These are phyloP conservation scores for Lipotes vexillifer DNA, from an alignment of 2,113 vertebrate species.

Conservation along the genomic window DNA sequence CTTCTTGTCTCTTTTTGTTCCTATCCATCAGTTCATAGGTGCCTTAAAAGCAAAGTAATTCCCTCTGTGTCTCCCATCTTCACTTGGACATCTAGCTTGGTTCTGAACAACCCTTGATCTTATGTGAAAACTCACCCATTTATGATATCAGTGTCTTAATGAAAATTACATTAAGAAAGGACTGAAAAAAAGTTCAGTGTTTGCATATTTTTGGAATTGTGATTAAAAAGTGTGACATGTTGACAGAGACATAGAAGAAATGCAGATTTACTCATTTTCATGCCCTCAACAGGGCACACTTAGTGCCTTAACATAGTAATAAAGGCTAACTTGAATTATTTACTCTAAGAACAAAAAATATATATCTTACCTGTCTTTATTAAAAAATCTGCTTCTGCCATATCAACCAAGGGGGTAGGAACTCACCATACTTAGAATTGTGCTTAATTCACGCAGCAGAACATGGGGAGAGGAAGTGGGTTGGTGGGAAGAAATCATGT, in stretches of 20 bases:
- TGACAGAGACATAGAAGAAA: background rate
- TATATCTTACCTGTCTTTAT: slow-evolving; percentile 23
- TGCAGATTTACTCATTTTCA: background rate
- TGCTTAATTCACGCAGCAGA: slow-evolving; percentile 32
- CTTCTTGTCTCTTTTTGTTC: background rate
- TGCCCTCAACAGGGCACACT: background rate
- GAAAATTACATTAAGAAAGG: background rate
- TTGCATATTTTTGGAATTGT: background rate
- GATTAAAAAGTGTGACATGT: background rate
- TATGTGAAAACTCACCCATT: background rate
- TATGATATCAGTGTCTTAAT: background rate
- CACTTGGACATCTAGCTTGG: background rate
- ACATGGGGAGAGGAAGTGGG: background rate
- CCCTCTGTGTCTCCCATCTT: background rate
- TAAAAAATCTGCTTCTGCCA: slow-evolving; percentile 51
- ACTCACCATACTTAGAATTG: slow-evolving; percentile 38
- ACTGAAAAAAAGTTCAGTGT: background rate
- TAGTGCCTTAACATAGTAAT: background rate
- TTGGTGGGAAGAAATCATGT: background rate
- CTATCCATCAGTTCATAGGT: background rate
- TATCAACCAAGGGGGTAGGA: slow-evolving; percentile 31
- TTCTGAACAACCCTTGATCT: background rate
- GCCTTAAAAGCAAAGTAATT: background rate
- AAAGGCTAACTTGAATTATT: background rate
- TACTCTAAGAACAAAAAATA: slow-evolving; percentile 43